A percentile compares a stretch with the other conserved stretches of the same genome.
phyloP scores from a whole-genome alignment of 92 coral and sea anemone species.

The Chrysogorgia sp. region DNA sequence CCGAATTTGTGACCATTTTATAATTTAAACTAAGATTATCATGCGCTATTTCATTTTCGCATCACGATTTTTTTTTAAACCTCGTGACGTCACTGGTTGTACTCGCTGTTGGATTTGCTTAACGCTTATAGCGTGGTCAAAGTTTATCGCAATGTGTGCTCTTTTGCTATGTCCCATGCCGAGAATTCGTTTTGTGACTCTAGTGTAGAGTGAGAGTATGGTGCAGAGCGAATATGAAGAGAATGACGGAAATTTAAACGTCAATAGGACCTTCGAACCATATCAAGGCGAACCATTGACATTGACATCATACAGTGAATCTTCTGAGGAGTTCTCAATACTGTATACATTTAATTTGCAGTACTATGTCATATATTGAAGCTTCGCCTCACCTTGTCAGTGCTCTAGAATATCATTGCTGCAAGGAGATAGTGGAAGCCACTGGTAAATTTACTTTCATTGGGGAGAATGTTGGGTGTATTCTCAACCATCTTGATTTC shows the following conservation, averaged over 20 bases:
- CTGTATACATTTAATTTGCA: too few species aligned
- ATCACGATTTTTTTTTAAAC: not conserved
- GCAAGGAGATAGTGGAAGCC: too few species aligned
- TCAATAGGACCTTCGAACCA: not conserved
- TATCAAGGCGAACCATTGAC: constrained; percentile 10
- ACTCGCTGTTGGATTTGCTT: not conserved
- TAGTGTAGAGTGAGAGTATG: not conserved
- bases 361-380: too few species aligned
- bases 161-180: not conserved
- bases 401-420: too few species aligned
- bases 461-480: too few species aligned
- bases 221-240: not conserved
- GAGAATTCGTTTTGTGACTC: not conserved
- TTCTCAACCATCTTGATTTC: constrained; percentile 32
- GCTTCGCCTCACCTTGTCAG: too few species aligned
- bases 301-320: not conserved
- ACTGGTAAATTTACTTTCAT: too few species aligned
- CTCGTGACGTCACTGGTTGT: constrained; percentile 9
- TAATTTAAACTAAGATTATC: constrained; percentile 2
- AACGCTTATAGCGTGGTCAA: not conserved
- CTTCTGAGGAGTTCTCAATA: constrained; percentile 7
- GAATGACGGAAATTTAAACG: not conserved
- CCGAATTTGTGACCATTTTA: not conserved
- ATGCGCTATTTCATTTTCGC: not conserved
- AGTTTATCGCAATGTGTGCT: not conserved